Evolutionary conservation across 2,113 vertebrate species (phyloP).

Genomic region (Clarias magur): DNA sequence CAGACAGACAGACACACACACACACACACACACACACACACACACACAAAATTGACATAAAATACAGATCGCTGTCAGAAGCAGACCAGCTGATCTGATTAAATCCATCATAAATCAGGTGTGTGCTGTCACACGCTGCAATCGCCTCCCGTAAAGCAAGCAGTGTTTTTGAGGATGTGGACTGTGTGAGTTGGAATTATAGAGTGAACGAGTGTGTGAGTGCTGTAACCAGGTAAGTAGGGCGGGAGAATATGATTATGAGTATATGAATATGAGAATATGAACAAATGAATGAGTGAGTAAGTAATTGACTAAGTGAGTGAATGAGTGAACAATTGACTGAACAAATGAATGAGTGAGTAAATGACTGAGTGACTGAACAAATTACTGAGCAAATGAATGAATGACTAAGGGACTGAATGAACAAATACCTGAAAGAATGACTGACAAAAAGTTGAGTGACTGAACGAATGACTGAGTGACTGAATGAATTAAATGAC

Average conservation of each 20-base stretch:
- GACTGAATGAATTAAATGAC: background rate
- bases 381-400: background rate
- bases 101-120: constrained; percentile 7
- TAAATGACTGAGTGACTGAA: background rate
- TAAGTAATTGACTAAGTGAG: background rate
- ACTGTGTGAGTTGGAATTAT: background rate
- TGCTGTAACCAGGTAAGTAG: background rate
- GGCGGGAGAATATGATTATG: background rate
- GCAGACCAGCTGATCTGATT: background rate
- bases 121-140: background rate
- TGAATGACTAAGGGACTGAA: background rate
- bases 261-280: background rate
- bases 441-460: background rate
- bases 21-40: background rate
- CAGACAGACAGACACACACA: background rate
- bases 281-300: background rate
- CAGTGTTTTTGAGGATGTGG: background rate
- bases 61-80: background rate
- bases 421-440: background rate
- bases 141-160: background rate
- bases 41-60: background rate
- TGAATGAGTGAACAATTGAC: background rate
- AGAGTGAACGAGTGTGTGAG: too few relatives aligned
- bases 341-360: background rate
- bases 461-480: background rate